Evolutionary conservation across 2,797 vertebrate genomes (phyloP).

Genomic region (Trichosurus vulpecula): DNA sequence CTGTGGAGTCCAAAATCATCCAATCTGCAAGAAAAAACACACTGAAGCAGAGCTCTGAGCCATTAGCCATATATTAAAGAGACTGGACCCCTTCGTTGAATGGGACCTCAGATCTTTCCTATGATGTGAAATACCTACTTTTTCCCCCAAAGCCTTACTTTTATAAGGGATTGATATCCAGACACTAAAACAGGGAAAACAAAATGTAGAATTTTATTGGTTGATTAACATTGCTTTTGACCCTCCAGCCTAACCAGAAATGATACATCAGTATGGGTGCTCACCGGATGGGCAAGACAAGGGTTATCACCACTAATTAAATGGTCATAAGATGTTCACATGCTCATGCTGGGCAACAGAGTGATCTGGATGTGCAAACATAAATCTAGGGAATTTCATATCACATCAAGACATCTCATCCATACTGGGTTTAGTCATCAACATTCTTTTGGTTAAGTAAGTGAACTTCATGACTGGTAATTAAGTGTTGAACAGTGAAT

Average conservation of each 20-base stretch:
- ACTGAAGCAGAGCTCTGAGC: neutral
- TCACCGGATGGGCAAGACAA: no score
- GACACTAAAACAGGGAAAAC: neutral
- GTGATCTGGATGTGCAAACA: neutral
- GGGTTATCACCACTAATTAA: neutral
- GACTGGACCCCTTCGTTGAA: neutral
- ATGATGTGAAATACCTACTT: no score
- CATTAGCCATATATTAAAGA: neutral
- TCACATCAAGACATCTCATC: neutral
- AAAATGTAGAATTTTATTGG: neutral
- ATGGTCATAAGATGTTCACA: neutral
- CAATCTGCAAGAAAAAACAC: neutral
- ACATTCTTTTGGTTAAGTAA: neutral
- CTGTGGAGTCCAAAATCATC: neutral
- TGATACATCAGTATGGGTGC: neutral
- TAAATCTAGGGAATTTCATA: neutral
- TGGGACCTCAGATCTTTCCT: no score
- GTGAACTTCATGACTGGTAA: neutral
- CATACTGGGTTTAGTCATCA: neutral
- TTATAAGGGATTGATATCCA: neutral
- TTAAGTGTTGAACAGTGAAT: neutral
- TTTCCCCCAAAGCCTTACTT: neutral
- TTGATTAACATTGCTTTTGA: neutral
- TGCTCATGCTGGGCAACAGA: neutral
- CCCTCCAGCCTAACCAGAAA: neutral